These are phyloP conservation scores for Sarotherodon lohbergeri DNA, from an alignment of 2,113 vertebrate genomes.

Conservation along the genomic window DNA sequence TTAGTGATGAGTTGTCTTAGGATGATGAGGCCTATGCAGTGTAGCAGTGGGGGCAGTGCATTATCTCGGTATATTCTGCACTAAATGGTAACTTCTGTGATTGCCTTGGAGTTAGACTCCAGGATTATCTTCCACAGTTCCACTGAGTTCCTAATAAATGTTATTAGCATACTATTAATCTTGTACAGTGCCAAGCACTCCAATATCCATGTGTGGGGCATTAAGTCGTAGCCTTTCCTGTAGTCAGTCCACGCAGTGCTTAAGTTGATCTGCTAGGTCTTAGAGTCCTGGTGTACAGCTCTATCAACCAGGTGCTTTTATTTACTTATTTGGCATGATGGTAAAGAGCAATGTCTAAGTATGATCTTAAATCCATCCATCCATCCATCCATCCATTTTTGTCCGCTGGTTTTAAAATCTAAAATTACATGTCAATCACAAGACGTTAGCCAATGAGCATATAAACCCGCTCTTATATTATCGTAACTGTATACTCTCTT, in stretches of 20 bases:
- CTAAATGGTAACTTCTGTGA: not conserved
- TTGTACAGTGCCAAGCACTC: not conserved
- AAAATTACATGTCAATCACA: not conserved
- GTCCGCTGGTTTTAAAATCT: not conserved
- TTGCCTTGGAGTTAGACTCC: not conserved
- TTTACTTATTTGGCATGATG: not conserved
- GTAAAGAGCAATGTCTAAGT: not conserved
- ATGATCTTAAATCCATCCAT: not conserved
- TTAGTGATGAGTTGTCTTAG: not conserved
- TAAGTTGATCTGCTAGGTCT: not conserved
- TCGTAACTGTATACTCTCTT: not conserved
- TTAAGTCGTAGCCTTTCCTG: not conserved
- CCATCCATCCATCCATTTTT: not conserved
- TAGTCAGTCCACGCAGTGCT: not conserved
- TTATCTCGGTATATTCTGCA: not conserved
- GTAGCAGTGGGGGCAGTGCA: not conserved
- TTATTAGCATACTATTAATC: not conserved
- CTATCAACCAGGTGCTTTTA: not conserved
- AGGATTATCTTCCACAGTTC: not conserved
- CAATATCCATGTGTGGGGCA: not conserved
- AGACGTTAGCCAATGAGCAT: not conserved
- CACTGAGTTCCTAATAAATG: not conserved
- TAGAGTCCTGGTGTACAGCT: not conserved
- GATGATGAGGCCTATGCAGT: not conserved
- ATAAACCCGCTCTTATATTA: not conserved